Evolutionary conservation across 2,797 vertebrate species (phyloP).

Genomic region (Gastrophryne carolinensis): DNA sequence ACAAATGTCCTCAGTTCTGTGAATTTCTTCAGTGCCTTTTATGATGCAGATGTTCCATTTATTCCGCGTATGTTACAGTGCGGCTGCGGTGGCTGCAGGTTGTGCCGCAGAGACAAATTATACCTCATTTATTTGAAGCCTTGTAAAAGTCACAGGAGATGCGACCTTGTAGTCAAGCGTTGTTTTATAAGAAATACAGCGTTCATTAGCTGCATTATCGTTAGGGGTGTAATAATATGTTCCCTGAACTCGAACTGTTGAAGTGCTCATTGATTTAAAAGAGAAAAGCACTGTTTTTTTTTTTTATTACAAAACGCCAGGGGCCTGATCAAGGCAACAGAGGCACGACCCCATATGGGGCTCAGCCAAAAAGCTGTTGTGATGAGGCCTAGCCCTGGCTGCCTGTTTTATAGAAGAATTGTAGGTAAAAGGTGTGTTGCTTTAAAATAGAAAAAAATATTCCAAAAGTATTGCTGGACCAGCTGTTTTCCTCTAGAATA

Average conservation of each 20-base stretch:
- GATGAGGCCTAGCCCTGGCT: no score
- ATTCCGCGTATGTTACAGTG: constrained; percentile 26
- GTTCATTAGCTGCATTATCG: neutral
- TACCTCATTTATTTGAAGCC: neutral
- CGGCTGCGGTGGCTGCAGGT: neutral
- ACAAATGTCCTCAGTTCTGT: no score
- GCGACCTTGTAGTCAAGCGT: neutral
- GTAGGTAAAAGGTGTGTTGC: no score
- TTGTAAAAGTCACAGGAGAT: neutral
- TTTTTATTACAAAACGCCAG: no score
- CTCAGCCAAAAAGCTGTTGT: no score
- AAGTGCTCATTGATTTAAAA: neutral
- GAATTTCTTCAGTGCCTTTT: neutral
- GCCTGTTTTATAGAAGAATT: no score
- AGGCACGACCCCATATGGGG: no score
- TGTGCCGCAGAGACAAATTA: constrained; percentile 4
- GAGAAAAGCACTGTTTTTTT: no score
- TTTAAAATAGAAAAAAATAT: no score
- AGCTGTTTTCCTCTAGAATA: no score
- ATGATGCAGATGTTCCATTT: constrained; percentile 33
- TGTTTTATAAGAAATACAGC: neutral
- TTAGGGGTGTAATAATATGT: neutral
- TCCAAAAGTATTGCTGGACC: no score
- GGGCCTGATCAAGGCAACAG: no score
- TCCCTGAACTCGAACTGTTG: neutral